Evolutionary conservation across 2,888 invertebrate genomes (phyloP), one percentile per base, ranked within the genome.

Genomic region (Ormyrus thymus): DNA sequence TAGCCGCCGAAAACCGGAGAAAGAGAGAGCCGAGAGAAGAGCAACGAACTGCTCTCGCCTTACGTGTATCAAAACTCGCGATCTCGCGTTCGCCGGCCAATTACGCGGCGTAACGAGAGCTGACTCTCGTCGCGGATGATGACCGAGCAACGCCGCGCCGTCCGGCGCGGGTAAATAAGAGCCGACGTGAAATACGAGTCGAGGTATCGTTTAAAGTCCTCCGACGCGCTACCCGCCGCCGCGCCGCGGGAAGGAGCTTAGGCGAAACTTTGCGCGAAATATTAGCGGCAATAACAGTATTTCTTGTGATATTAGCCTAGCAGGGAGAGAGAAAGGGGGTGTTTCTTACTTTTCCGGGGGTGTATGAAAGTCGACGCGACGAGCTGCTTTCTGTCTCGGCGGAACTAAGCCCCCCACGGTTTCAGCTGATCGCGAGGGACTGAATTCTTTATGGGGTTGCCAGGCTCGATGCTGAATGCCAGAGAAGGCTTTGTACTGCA

Each of bases 221-320:
- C 81, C 83, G 72, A 46, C 77, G 70, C 81, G 65, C 61, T 46
- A 76, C 72, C 62, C 64, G 46, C 65, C 45, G 7, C 7, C 50
- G 3, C 62, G 43, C 72, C 11, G 45, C n/a, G 29, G 29, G 46
- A 66, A 66, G 77, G 73, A 66, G 81, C 79, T 81, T 79, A 81
- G 82, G 78, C 80, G 82, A 82, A 86, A 85, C 83, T 85, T 86
- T 55, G 13, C 82, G 76, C 83, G 82, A 86, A 84, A 86, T 85
- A 84, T 87, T 85, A 84, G 82, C 73, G 80, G 86, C 83, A 85
- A 87, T 88, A 87, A 88, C 86, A 85, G 85, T 87, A 87, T 88
- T 86, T 88, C 87, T 87, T 82, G 82, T 82, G 85, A 87, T 88
- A 87, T 88, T 88, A 88, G 86, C 85, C 83, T 76, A 80, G 81